Percentiles rank a stretch among this genome's conserved stretches.
These are phyloP conservation scores for Pelodiscus sinensis DNA, from an alignment of 2,113 vertebrate species.

Conservation along the genomic window DNA sequence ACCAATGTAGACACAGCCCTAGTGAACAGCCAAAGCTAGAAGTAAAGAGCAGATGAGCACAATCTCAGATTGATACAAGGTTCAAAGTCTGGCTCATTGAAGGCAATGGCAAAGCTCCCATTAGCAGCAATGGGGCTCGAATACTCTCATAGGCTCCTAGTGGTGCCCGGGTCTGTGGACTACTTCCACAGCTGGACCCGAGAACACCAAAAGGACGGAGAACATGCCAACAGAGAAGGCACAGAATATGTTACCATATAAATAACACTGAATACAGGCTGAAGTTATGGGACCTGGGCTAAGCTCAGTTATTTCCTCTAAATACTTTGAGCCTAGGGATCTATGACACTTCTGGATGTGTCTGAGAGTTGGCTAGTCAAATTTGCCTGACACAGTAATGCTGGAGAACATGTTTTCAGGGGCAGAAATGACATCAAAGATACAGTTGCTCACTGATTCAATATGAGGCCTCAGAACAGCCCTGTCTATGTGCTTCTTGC, in stretches of 20 bases:
- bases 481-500: background rate
- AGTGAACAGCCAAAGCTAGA: constrained; percentile 19
- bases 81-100: constrained; percentile 7
- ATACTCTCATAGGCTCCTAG: constrained; percentile 23
- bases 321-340: background rate
- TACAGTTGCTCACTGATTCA: background rate
- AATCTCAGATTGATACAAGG: constrained; percentile 36
- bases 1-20: background rate
- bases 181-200: background rate
- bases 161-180: background rate
- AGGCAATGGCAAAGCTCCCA: constrained; percentile 1
- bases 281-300: background rate
- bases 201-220: background rate
- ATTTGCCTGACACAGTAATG: background rate
- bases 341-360: background rate
- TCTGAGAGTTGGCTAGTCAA: background rate
- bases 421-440: background rate
- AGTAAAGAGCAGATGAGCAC: constrained; percentile 34
- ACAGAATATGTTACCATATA: background rate
- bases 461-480: background rate
- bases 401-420: background rate
- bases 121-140: background rate
- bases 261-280: background rate
- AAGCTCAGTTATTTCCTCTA: background rate
- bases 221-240: background rate